A percentile compares a stretch with the other conserved stretches of the same genome.
Evolutionary conservation across 2,113 vertebrate species (phyloP).

Genomic region (Apistogramma diplotaenia): DNA sequence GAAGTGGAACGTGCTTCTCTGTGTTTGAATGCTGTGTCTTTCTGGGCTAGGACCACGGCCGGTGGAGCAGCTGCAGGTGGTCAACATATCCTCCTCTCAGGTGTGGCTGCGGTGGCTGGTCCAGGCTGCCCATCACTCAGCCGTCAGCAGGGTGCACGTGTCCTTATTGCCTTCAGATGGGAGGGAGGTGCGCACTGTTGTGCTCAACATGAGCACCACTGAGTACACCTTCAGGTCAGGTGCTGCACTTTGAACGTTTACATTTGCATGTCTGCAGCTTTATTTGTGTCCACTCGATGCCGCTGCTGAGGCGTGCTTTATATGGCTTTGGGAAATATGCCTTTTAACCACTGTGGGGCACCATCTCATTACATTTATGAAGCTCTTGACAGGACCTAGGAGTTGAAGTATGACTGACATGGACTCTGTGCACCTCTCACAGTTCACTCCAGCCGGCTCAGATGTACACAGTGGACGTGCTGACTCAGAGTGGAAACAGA

Average conservation of each 20-base stretch:
- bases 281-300: constrained; percentile 19
- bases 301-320: neutral
- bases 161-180: constrained; percentile 80
- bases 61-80: constrained; percentile 86
- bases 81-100: constrained; percentile 84
- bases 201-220: constrained; percentile 83
- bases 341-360: constrained; percentile 20
- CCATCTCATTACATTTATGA: neutral
- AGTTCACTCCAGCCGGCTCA: constrained; percentile 89
- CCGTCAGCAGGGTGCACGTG: constrained; percentile 83
- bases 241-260: neutral
- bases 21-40: neutral
- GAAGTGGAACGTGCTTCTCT: neutral
- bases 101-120: constrained; percentile 88
- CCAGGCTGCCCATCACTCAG: constrained; percentile 79
- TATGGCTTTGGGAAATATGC: neutral
- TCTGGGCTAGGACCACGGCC: constrained; percentile 81
- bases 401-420: neutral
- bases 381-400: neutral
- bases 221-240: constrained; percentile 88
- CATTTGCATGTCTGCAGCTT: neutral
- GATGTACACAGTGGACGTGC: constrained; percentile 82
- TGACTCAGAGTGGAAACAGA: constrained; percentile 84
- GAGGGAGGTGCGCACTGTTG: constrained; percentile 69
- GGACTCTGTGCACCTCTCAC: neutral